phyloP scores from a whole-genome alignment of 2,113 vertebrate species.

The Heptranchias perlo region DNA sequence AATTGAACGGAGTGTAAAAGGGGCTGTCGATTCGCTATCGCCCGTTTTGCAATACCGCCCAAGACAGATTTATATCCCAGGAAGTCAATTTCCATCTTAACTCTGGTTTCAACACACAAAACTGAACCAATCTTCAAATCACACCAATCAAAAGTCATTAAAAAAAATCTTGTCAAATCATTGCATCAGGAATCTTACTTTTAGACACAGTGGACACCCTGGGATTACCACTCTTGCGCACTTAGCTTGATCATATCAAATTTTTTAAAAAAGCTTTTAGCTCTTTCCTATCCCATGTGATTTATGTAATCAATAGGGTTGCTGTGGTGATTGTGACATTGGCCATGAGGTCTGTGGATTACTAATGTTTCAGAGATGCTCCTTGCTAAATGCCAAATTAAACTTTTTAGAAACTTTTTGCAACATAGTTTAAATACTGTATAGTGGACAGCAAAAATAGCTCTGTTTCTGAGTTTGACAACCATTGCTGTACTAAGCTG shows the following conservation, averaged over 20 bases:
- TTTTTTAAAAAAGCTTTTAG: neutral
- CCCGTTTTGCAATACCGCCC: neutral
- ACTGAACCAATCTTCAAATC: neutral
- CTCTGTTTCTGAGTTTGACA: neutral
- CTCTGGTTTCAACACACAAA: neutral
- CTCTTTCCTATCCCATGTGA: neutral
- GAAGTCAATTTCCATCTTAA: neutral
- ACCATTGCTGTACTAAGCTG: neutral
- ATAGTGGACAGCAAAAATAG: neutral
- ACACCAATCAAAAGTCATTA: neutral
- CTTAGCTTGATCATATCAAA: neutral
- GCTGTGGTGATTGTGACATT: neutral
- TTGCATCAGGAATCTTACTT: neutral
- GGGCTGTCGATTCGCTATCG: neutral
- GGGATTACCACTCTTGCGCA: neutral
- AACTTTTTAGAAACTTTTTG: neutral
- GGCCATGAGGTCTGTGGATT: neutral
- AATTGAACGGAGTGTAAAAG: neutral
- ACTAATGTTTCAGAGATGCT: neutral
- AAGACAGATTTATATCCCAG: neutral
- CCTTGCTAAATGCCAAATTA: neutral
- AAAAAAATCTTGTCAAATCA: neutral
- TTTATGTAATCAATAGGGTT: neutral
- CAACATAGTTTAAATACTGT: neutral
- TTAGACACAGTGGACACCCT: neutral